A percentile compares a stretch with the other conserved stretches of the same genome.
Evolutionary conservation across 2,113 vertebrate genomes (phyloP).

Genomic region (Psammodynastes pulverulentus): DNA sequence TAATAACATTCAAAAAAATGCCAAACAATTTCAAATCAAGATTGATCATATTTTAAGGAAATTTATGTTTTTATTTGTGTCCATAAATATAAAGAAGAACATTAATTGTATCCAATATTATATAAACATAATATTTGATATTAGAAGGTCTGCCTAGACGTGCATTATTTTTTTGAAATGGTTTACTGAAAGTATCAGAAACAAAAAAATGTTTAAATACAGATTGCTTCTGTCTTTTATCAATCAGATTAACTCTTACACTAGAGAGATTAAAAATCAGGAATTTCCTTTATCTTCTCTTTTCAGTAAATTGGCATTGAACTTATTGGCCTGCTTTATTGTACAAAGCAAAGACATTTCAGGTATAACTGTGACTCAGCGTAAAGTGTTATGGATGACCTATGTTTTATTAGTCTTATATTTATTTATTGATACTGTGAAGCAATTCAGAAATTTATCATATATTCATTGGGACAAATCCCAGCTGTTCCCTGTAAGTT

Average conservation of each 20-base stretch:
- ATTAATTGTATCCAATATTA: slow-evolving; percentile 42
- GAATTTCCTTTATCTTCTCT: not conserved
- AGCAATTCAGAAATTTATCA: not conserved
- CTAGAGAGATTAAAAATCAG: not conserved
- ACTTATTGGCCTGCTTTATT: not conserved
- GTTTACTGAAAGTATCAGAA: not conserved
- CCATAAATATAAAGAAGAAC: slow-evolving; percentile 53
- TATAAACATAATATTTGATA: not conserved
- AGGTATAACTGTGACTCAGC: not conserved
- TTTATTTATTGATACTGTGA: not conserved
- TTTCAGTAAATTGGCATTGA: not conserved
- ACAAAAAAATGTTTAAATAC: not conserved
- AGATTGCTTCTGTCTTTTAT: not conserved
- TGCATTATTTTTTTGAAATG: not conserved
- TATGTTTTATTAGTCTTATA: not conserved
- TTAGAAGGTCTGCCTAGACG: not conserved
- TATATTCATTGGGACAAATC: not conserved
- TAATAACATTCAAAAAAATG: slow-evolving; percentile 56
- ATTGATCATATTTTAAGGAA: slow-evolving; percentile 57
- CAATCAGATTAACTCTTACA: not conserved
- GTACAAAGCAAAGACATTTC: not conserved
- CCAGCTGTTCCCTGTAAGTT: not conserved
- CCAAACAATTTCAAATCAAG: slow-evolving; percentile 59
- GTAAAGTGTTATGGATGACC: not conserved
- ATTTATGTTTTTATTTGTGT: slow-evolving; percentile 45